A percentile compares a stretch with the other conserved stretches of the same genome.
These are phyloP conservation scores for Lagocephalus sceleratus DNA, from an alignment of 2,797 vertebrate species.

Conservation along the genomic window DNA sequence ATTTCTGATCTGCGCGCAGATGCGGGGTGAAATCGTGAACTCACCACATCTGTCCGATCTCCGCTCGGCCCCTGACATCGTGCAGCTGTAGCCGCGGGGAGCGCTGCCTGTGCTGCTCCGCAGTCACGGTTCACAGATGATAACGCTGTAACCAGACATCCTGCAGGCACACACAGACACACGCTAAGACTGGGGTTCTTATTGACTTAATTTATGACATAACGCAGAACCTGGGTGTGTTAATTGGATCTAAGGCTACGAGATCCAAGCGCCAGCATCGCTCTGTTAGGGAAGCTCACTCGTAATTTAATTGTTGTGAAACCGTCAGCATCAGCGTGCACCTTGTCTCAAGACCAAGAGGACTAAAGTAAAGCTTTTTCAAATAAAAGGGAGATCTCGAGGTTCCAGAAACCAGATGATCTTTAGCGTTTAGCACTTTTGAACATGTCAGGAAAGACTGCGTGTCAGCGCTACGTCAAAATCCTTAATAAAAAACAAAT, in stretches of 20 bases:
- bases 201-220: neutral
- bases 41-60: slow-evolving; percentile 57
- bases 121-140: slow-evolving; percentile 23
- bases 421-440: too few species aligned
- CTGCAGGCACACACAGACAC: slow-evolving; percentile 1
- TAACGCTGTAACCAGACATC: slow-evolving; percentile 9
- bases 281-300: too few species aligned
- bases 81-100: slow-evolving; percentile 48
- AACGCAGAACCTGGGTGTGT: slow-evolving; percentile 9
- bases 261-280: neutral
- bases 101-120: slow-evolving; percentile 23
- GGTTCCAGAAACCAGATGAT: neutral
- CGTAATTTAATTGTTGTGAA: neutral
- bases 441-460: neutral
- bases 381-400: neutral
- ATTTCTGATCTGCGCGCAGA: slow-evolving; percentile 44
- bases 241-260: neutral
- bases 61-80: slow-evolving; percentile 42
- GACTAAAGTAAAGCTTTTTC: neutral
- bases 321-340: neutral
- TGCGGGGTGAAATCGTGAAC: slow-evolving; percentile 38
- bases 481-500: neutral
- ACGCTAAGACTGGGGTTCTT: neutral
- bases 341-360: neutral
- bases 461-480: neutral